Percentiles rank a stretch among this genome's conserved stretches.
Conservation (phyloP, 2,113 vertebrate genomes). For the Epinephelus moara region DNA sequence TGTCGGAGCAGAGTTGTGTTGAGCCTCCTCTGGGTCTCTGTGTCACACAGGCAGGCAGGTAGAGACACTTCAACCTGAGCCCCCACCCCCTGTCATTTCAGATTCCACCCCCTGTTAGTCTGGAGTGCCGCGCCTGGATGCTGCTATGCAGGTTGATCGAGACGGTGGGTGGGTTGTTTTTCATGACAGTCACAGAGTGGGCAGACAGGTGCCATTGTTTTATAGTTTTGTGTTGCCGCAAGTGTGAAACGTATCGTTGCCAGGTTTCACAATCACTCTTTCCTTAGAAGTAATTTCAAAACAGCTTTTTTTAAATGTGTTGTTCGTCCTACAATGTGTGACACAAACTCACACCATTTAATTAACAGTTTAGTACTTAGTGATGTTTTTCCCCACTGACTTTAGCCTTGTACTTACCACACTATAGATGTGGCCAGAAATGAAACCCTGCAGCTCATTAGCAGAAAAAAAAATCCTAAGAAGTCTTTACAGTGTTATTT, state of each 20-base stretch:
- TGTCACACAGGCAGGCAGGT: neutral
- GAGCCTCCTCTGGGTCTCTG: conserved; percentile 23
- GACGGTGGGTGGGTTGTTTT: conserved; percentile 3
- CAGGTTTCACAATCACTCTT: neutral
- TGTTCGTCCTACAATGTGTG: neutral
- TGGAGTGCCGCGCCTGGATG: conserved; percentile 25
- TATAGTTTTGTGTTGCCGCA: neutral
- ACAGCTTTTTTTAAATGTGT: neutral
- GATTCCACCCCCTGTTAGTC: conserved; percentile 23
- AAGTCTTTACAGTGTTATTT: neutral
- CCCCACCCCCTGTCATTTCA: conserved; percentile 28
- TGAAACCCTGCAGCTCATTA: neutral
- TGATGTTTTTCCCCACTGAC: neutral
- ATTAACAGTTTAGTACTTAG: neutral
- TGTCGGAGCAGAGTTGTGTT: conserved; percentile 11
- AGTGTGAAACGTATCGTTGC: conserved; percentile 16
- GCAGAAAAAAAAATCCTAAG: neutral
- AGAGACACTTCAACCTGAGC: conserved; percentile 25
- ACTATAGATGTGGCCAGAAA: neutral
- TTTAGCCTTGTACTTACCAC: neutral
- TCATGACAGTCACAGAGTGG: neutral
- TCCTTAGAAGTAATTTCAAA: neutral
- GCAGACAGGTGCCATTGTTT: conserved; percentile 17
- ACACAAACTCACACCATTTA: conserved; percentile 3
- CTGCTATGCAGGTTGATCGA: conserved; percentile 32